Base-by-base conservation (phyloP, 2,113 vertebrate genomes). In the Nematolebias whitei region DNA sequence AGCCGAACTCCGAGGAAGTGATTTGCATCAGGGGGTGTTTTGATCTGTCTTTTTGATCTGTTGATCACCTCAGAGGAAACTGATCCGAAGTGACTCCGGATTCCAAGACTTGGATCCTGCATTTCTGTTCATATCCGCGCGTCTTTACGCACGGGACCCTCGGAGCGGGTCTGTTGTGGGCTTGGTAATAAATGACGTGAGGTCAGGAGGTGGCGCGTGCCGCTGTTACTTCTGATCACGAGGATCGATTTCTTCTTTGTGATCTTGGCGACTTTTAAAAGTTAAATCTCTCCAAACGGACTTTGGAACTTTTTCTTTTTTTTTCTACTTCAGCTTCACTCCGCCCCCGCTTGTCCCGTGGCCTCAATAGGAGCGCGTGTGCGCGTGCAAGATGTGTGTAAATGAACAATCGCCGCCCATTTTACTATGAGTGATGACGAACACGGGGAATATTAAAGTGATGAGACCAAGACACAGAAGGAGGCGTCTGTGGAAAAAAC, bases 1-100 rank as follows among this genome's bases (percentile, higher is more conserved):
- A 71, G 81, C 60, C 39, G 69, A 74, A 84, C 78, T 92, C 88
- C 92, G 91, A 90, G 88, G 83, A 92, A 87, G 86, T 85, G 71
- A 91, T 93, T 92, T 93, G 91, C 91, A 92, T 92, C 80, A 60
- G 66, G 80, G 88, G 74, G 66, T 83, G 86, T 78, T 80, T 80
- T 62, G 63, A 66, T 59, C 32, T 8, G 32, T 35, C 59, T 68
- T 53, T 24, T 61, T 60, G 66, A 58, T 58, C 15, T 38, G 54
- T 16, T 43, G 38, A 45, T 38, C 32, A 61, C 26, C 13, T 45
- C 43, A 48, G 0, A 40, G 14, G 7, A 23, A 67, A 8, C 15
- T 4, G 3, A 22, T 66, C 23, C 20, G 11, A 24, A 11, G 15
- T 16, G n/a, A n/a, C n/a, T n/a, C n/a, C n/a, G n/a, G n/a, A n/a